Conservation (phyloP, 2,113 vertebrate genomes). For the Amphiprion percula region DNA sequence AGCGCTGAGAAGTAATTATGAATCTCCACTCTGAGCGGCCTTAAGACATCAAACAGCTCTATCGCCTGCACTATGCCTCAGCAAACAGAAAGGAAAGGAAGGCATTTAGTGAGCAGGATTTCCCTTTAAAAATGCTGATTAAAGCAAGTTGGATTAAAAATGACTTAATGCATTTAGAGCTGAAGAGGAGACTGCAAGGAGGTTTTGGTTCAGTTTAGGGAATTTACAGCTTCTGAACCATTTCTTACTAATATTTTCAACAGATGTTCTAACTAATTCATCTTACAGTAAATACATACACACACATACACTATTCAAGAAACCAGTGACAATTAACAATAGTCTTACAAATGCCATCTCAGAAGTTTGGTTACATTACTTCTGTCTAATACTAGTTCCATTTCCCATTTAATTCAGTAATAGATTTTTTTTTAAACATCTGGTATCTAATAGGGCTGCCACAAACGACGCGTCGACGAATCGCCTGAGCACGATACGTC, state of each 20-base stretch:
- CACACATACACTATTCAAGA: too few species aligned
- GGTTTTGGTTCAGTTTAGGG: neutral
- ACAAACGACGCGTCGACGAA: too few species aligned
- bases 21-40: conserved; percentile 34
- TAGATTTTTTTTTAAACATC: too few species aligned
- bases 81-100: conserved; percentile 40
- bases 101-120: conserved; percentile 30
- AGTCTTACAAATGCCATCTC: too few species aligned
- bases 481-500: too few species aligned
- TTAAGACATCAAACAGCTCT: conserved; percentile 36
- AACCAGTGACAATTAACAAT: too few species aligned
- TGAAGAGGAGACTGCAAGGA: neutral
- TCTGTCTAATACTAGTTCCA: too few species aligned
- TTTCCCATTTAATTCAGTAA: too few species aligned
- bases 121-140: conserved; percentile 31
- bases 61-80: conserved; percentile 28
- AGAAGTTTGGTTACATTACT: too few species aligned
- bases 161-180: conserved; percentile 1
- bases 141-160: conserved; percentile 33
- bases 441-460: too few species aligned
- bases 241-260: neutral
- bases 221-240: neutral
- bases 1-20: conserved; percentile 34
- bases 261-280: neutral
- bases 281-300: neutral